These are phyloP conservation scores for Tursiops truncatus DNA, from an alignment of 2,113 vertebrate genomes.

Conservation along the genomic window DNA sequence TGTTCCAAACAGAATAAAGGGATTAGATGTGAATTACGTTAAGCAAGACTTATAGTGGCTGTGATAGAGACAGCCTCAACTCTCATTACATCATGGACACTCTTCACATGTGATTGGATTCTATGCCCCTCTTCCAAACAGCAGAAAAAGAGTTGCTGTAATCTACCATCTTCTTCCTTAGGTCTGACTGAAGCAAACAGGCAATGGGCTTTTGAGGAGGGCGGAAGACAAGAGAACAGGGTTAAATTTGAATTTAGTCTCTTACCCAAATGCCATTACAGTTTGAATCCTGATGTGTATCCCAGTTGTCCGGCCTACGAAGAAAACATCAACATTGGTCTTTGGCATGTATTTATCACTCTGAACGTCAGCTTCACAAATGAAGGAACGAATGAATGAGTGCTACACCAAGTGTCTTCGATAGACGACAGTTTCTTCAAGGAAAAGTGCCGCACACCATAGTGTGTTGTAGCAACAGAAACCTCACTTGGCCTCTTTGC, in stretches of 20 bases:
- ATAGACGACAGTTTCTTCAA: background rate
- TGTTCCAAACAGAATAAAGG: background rate
- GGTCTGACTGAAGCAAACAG: background rate
- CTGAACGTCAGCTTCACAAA: background rate
- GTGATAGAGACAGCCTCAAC: background rate
- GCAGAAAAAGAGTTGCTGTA: background rate
- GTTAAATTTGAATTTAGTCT: background rate
- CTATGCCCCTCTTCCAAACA: background rate
- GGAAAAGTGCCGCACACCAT: accelerated
- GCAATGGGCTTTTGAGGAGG: background rate
- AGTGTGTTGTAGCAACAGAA: background rate
- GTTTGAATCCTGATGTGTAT: constrained; percentile 83
- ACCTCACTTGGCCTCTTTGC: background rate
- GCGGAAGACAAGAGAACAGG: background rate
- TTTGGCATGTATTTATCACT: background rate
- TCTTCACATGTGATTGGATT: background rate
- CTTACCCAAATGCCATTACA: constrained; percentile 90
- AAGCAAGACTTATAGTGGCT: background rate
- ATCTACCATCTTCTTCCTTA: background rate
- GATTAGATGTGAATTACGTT: background rate
- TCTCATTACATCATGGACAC: background rate
- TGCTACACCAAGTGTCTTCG: accelerated
- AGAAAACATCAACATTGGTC: constrained; percentile 9
- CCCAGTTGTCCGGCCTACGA: constrained; percentile 85
- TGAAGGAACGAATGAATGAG: no score